Conservation (phyloP, 2,113 vertebrate species). For the Rattus rattus region DNA sequence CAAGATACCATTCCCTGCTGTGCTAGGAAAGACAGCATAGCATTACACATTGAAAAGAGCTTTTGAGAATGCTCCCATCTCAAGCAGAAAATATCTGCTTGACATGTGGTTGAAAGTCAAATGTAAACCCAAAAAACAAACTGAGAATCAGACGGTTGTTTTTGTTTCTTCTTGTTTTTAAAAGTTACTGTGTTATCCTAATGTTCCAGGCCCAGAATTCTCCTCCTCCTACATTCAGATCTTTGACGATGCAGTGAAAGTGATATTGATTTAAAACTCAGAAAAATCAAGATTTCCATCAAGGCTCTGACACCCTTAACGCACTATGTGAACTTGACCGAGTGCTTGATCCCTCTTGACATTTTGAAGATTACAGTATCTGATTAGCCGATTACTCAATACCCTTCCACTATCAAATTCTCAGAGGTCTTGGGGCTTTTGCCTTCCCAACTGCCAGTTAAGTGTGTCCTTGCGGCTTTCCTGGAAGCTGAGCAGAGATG, state of each 20-base stretch:
- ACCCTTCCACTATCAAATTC: background rate
- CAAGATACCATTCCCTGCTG: constrained; percentile 70
- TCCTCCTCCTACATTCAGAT: constrained; percentile 29
- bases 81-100: constrained; percentile 78
- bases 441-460: background rate
- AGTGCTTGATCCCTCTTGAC: background rate
- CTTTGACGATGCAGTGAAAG: background rate
- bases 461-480: background rate
- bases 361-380: background rate
- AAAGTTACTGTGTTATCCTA: constrained; percentile 47
- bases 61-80: constrained; percentile 71
- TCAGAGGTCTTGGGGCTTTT: background rate
- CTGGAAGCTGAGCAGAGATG: background rate
- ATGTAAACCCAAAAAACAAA: constrained; percentile 62
- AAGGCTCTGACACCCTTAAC: background rate
- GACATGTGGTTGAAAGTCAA: constrained; percentile 59
- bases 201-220: constrained; percentile 41
- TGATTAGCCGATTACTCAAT: background rate
- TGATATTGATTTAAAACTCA: background rate
- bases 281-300: background rate
- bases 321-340: background rate
- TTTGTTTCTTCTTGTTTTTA: constrained; percentile 57
- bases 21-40: constrained; percentile 67
- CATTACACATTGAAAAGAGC: constrained; percentile 41
- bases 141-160: background rate